phyloP scores from a whole-genome alignment of 2,797 vertebrate species.

The Rhinella marina region DNA sequence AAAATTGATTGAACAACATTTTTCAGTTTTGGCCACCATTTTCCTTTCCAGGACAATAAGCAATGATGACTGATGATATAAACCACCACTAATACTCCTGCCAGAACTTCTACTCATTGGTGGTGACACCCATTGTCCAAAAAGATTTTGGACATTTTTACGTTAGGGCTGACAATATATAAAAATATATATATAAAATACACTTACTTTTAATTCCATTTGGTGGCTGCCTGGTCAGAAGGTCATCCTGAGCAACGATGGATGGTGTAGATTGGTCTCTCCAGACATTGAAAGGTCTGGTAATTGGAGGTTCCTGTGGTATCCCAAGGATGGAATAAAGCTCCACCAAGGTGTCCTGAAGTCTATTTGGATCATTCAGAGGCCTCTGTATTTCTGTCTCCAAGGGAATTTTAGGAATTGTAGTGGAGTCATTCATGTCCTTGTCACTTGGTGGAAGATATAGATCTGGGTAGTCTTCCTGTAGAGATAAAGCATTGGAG shows the following conservation, averaged over 20 bases:
- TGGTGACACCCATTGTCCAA: too few species aligned
- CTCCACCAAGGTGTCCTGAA: slow-evolving; percentile 14
- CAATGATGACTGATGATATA: too few species aligned
- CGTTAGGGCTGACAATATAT: background rate
- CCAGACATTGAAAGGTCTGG: background rate
- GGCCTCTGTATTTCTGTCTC: background rate
- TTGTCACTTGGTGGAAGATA: background rate
- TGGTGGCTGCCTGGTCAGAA: background rate
- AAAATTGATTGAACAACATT: too few species aligned
- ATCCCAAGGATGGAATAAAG: slow-evolving; percentile 33
- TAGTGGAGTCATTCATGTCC: background rate
- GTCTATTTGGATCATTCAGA: background rate
- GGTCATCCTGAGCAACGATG: background rate
- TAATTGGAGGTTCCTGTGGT: background rate
- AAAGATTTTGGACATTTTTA: background rate
- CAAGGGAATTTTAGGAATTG: background rate
- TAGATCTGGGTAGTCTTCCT: slow-evolving; percentile 21
- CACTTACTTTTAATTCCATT: slow-evolving; percentile 9
- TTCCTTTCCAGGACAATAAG: too few species aligned
- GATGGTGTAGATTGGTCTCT: background rate
- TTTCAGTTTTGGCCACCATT: too few species aligned
- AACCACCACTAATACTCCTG: too few species aligned
- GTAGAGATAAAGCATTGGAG: slow-evolving; percentile 15
- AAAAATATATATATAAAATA: too few species aligned
- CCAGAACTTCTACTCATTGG: too few species aligned